phyloP scores from a whole-genome alignment of 2,888 invertebrate species.

The Rotaria sp. region DNA sequence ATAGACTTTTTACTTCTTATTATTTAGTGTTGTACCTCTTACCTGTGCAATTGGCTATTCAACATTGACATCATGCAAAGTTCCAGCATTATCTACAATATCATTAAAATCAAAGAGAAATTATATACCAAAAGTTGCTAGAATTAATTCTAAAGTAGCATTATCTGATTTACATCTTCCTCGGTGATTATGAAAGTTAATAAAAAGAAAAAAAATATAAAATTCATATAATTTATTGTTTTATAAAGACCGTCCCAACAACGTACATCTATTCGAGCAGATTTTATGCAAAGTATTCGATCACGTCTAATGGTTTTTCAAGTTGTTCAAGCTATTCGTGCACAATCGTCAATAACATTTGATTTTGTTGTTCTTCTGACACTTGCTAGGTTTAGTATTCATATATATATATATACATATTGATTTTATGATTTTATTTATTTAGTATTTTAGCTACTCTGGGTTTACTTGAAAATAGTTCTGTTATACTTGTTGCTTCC shows the following conservation, averaged over 20 bases:
- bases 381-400: slow-evolving; percentile 62
- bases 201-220: no score
- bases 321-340: slow-evolving; percentile 64
- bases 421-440: slow-evolving; percentile 44
- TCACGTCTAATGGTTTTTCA: slow-evolving; percentile 52
- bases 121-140: neutral
- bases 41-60: slow-evolving; percentile 5
- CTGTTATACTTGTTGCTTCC: slow-evolving; percentile 69
- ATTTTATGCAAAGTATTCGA: slow-evolving; percentile 52
- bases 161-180: neutral
- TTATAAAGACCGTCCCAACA: neutral
- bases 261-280: slow-evolving; percentile 33
- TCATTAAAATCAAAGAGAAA: neutral
- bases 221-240: neutral
- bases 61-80: neutral
- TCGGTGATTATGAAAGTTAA: neutral
- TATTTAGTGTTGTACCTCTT: neutral
- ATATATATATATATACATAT: neutral
- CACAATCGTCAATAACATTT: slow-evolving; percentile 68
- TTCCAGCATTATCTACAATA: neutral
- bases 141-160: no score
- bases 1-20: neutral
- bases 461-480: slow-evolving; percentile 69
- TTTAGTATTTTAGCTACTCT: slow-evolving; percentile 68
- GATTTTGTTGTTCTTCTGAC: slow-evolving; percentile 68